phyloP scores from a whole-genome alignment of 2,113 vertebrate genomes.

The Trichechus manatus region DNA sequence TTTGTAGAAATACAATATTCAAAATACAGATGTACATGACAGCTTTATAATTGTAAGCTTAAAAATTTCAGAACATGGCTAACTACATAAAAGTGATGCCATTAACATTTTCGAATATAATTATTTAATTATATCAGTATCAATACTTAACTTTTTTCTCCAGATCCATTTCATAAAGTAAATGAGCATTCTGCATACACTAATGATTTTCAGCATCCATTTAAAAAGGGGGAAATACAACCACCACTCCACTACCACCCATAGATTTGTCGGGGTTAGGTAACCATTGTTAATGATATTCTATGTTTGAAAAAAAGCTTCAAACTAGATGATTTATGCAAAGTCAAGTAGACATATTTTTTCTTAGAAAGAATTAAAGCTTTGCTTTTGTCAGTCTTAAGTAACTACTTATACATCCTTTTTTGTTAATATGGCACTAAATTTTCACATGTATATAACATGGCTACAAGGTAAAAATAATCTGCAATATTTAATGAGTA shows the following conservation, averaged over 20 bases:
- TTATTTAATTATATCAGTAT: neutral
- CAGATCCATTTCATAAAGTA: neutral
- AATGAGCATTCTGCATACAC: neutral
- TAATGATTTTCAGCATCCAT: slow-evolving; percentile 7
- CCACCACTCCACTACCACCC: neutral
- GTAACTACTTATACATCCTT: slow-evolving; percentile 39
- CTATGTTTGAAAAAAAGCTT: slow-evolving; percentile 61
- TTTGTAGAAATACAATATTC: neutral
- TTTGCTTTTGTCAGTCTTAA: slow-evolving; percentile 73
- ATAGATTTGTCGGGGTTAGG: slow-evolving; percentile 5
- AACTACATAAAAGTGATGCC: slow-evolving; percentile 4
- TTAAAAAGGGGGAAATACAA: slow-evolving; percentile 40
- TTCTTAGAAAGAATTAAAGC: slow-evolving; percentile 74
- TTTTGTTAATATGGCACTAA: neutral
- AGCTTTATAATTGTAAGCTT: slow-evolving; percentile 14
- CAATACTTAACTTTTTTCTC: neutral
- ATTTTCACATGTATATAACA: slow-evolving; percentile 63
- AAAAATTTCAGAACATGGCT: slow-evolving; percentile 16
- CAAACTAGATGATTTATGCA: slow-evolving; percentile 79
- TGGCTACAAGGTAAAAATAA: slow-evolving; percentile 61
- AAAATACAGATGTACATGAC: neutral
- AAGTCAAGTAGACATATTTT: slow-evolving; percentile 60
- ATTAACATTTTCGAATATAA: neutral
- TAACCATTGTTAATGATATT: slow-evolving; percentile 76
- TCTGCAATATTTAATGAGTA: slow-evolving; percentile 35